A percentile compares a stretch with the other conserved stretches of the same genome.
phyloP scores from a whole-genome alignment of 2,888 invertebrate species.

The Mesorhabditis belari region DNA sequence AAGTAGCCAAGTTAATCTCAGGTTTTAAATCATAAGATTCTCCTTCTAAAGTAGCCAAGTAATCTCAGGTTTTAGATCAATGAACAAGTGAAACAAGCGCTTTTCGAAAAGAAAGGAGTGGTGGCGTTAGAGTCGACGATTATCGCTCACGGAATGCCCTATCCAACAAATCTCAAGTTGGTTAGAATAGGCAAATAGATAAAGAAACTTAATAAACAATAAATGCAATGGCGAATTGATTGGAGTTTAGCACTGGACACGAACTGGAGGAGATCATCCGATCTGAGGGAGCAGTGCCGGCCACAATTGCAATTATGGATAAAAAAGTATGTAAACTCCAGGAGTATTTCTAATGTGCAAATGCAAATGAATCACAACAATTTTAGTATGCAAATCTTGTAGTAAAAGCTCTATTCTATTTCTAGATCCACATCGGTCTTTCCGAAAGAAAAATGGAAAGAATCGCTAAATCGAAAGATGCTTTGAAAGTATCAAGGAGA shows the following conservation, averaged over 20 bases:
- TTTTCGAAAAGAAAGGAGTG: constrained; percentile 56
- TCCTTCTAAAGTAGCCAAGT: too few relatives aligned
- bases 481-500: constrained; percentile 75
- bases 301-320: constrained; percentile 80
- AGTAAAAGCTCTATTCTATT: constrained; percentile 1
- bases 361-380: too few relatives aligned
- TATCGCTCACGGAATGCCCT: constrained; percentile 95
- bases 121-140: constrained; percentile 95
- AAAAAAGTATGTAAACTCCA: constrained; percentile 61
- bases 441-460: constrained; percentile 63
- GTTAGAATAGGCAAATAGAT: constrained; percentile 7
- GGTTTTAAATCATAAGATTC: too few relatives aligned
- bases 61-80: too few relatives aligned
- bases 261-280: constrained; percentile 72
- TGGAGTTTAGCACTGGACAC: constrained; percentile 65
- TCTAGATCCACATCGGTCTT: constrained; percentile 57
- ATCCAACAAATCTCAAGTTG: constrained; percentile 75
- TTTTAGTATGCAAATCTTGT: too few relatives aligned
- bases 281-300: constrained; percentile 70
- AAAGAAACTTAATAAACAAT: neutral
- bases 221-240: neutral
- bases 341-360: too few relatives aligned
- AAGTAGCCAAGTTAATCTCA: too few relatives aligned
- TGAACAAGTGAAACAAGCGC: constrained; percentile 20
- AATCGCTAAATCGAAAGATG: constrained; percentile 63